Percentiles rank a stretch among this genome's conserved stretches.
Conservation (phyloP, 2,113 vertebrate species). For the Chloroceryle aenea region DNA sequence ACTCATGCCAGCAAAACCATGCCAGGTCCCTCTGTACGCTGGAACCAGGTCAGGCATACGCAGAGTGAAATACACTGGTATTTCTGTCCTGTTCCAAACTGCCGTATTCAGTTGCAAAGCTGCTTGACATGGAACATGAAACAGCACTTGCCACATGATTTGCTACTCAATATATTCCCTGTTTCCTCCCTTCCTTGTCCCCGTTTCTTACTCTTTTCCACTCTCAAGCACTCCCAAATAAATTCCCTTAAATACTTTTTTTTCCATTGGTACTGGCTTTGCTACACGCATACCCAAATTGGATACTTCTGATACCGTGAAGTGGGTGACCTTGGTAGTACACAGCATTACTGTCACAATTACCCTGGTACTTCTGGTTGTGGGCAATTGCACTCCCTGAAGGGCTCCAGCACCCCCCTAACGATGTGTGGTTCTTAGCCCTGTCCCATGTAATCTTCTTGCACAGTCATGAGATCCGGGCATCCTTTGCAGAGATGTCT, state of each 20-base stretch:
- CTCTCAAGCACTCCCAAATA: not conserved
- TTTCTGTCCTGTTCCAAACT: not conserved
- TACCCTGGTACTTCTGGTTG: not conserved
- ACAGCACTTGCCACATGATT: not conserved
- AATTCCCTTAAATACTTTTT: not conserved
- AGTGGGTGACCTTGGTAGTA: not conserved
- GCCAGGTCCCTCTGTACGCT: not conserved
- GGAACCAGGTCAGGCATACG: not conserved
- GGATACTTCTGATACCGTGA: not conserved
- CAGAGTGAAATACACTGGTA: not conserved
- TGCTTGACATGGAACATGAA: not conserved
- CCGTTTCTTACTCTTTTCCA: not conserved
- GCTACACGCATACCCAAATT: accelerated
- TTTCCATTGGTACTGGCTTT: not conserved
- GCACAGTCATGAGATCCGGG: not conserved
- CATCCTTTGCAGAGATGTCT: not conserved
- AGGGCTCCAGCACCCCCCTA: not conserved
- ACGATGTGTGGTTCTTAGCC: not conserved
- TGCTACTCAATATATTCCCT: not conserved
- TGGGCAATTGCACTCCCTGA: accelerated
- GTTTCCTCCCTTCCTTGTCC: not conserved
- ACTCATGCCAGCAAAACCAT: not conserved
- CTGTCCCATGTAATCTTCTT: not conserved
- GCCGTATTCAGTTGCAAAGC: not conserved
- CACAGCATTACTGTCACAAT: not conserved